Conservation (phyloP, 2,113 vertebrate species). For the Embiotoca jacksoni region DNA sequence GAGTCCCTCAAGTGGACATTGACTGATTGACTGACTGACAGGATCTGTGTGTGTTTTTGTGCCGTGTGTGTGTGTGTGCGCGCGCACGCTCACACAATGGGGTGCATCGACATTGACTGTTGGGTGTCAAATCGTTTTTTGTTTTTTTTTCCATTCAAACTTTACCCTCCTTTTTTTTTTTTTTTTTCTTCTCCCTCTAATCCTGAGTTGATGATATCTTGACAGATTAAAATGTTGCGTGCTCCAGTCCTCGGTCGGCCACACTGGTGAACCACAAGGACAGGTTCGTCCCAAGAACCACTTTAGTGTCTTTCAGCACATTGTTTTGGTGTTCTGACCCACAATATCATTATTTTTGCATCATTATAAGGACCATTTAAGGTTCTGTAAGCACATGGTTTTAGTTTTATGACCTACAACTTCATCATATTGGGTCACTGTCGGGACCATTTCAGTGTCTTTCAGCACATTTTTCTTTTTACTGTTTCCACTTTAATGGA, state of each 20-base stretch:
- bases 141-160: slow-evolving; percentile 48
- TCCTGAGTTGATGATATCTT: slow-evolving; percentile 66
- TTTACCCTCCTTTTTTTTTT: neutral
- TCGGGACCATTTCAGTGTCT: too few species aligned
- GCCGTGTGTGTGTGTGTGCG: slow-evolving; percentile 22
- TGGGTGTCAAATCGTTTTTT: slow-evolving; percentile 52
- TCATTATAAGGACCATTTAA: neutral
- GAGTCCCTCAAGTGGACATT: slow-evolving; percentile 69
- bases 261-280: slow-evolving; percentile 54
- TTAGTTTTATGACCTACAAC: too few species aligned
- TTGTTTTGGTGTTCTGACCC: neutral
- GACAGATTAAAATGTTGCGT: slow-evolving; percentile 75
- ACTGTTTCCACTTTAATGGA: neutral
- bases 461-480: too few species aligned
- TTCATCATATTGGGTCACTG: too few species aligned
- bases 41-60: slow-evolving; percentile 39
- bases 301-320: neutral
- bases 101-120: slow-evolving; percentile 30
- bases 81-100: slow-evolving; percentile 11
- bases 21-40: slow-evolving; percentile 68
- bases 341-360: too few species aligned
- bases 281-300: neutral
- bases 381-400: neutral
- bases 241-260: slow-evolving; percentile 55
- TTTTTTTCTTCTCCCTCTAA: slow-evolving; percentile 3